Base-by-base conservation (phyloP, 2,113 vertebrate genomes). In the Sminthopsis crassicaudata region DNA sequence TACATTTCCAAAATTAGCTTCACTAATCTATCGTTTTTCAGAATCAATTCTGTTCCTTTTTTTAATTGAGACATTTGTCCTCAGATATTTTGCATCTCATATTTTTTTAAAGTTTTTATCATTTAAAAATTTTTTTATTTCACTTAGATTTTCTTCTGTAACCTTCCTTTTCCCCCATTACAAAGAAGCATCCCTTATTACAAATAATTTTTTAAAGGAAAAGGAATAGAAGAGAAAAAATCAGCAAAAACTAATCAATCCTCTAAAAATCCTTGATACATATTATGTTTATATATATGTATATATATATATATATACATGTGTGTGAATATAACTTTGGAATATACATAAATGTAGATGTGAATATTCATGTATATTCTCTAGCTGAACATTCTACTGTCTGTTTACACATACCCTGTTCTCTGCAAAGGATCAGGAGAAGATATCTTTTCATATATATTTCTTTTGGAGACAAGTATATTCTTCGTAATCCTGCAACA, bases 201-300 rank as follows among this genome's bases (percentile, higher is more conserved):
- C 30, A 67, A 67, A 67, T 9, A 67, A 36, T 93, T 93, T 95
- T 93, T 27, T 89, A 94, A 93, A 92, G 53, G 57, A 91, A 93
- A 96, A 93, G 7, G 25, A 60, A 53, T 91, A 27, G 52, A 46
- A 10, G 67, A 93, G 91, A 93, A 94, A 26, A 26, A 26, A 8
- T 8, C 54, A 57, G 26, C 55, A 30, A 57, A 57, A 57, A 57
- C 26, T 30, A 10, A 57, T 57, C 26, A 57, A 27, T 27, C 55
- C 27, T 57, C 26, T 9, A 57, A 57, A 57, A 57, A 57, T 6
- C 26, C 55, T 57, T 11, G 27, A 27, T 57, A 57, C 9, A 57
- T 57, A 57, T 26, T 57, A 9, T 54, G 7, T 54, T 6, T 54
- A 24, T 54, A 2, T 25, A 55, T 55, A 55, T 55, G 25, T 48